Conservation (phyloP, 1,140 invertebrate genomes). For the Bombus ignitus region DNA sequence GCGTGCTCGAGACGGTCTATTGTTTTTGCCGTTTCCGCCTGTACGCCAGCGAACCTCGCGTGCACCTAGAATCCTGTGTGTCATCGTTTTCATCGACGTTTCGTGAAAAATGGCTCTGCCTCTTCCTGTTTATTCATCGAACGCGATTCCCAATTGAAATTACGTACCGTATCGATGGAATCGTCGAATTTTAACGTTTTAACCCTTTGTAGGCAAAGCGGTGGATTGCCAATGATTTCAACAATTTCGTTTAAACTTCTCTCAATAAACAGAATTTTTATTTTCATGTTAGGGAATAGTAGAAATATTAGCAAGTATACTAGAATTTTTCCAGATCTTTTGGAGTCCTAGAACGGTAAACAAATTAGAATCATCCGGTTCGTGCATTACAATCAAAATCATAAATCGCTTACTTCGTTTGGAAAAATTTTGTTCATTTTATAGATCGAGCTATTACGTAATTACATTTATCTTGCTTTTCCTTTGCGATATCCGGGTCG, state of each 20-base stretch:
- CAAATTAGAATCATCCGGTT: too few relatives aligned
- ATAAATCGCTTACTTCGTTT: background rate
- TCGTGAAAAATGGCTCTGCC: background rate
- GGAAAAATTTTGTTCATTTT: background rate
- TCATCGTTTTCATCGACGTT: background rate
- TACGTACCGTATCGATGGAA: background rate
- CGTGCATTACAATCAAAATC: background rate
- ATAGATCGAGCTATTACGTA: background rate
- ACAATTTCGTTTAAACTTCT: too few relatives aligned
- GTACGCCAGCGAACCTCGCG: background rate
- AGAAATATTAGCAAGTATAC: too few relatives aligned
- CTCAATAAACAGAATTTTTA: too few relatives aligned
- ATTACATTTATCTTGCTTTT: background rate
- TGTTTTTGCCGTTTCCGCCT: constrained; percentile 46
- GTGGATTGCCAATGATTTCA: too few relatives aligned
- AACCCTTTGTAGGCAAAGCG: too few relatives aligned
- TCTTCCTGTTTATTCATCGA: background rate
- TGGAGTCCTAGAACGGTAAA: too few relatives aligned
- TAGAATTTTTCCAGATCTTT: too few relatives aligned
- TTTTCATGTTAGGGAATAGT: too few relatives aligned
- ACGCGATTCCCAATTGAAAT: background rate
- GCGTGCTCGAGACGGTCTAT: constrained; percentile 47
- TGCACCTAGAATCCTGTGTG: background rate
- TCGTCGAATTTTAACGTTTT: background rate
- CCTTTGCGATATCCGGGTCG: too few relatives aligned